phyloP scores from a whole-genome alignment of 2,113 vertebrate genomes.

The Cathartes aura region DNA sequence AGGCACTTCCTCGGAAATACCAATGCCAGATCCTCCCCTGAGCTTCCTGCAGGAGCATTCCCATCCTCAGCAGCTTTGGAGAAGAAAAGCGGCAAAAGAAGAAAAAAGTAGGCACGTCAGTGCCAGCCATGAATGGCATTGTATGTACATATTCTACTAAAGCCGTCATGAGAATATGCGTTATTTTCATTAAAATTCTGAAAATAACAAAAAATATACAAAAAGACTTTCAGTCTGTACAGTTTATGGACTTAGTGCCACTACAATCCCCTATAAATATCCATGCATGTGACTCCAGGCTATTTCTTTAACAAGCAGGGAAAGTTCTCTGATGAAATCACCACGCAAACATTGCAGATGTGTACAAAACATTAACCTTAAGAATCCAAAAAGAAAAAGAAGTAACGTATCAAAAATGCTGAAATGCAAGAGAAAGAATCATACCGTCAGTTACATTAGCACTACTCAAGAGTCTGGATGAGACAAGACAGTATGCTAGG shows the following conservation, averaged over 20 bases:
- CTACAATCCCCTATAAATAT: not conserved
- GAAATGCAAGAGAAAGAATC: not conserved
- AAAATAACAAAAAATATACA: not conserved
- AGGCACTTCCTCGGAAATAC: not conserved
- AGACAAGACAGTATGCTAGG: not conserved
- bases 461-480: accelerated
- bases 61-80: not conserved
- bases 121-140: not conserved
- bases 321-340: not conserved
- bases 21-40: not conserved
- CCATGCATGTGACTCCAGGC: no score
- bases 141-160: not conserved
- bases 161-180: not conserved
- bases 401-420: not conserved
- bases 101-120: not conserved
- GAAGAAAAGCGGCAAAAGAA: not conserved
- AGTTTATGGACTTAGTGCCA: not conserved
- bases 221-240: not conserved
- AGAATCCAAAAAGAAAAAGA: not conserved
- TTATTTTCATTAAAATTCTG: not conserved
- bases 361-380: not conserved
- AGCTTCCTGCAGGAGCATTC: not conserved
- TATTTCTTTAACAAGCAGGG: not conserved
- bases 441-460: not conserved
- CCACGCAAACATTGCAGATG: not conserved